These are phyloP conservation scores for Cygnus atratus DNA, from an alignment of 2,113 vertebrate species.

Conservation along the genomic window DNA sequence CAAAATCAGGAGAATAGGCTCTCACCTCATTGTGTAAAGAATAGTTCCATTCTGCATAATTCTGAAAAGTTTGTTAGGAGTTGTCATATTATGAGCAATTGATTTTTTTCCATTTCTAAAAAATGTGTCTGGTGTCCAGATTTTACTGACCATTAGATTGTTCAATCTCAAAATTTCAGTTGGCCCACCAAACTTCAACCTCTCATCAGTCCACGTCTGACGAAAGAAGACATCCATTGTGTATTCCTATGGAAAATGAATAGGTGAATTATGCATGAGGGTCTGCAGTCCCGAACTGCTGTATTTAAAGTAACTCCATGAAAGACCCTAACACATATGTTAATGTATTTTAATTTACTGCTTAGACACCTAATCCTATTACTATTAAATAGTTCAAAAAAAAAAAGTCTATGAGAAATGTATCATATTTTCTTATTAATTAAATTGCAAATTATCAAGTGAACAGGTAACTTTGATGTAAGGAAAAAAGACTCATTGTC, in stretches of 20 bases:
- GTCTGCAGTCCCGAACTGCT: not conserved
- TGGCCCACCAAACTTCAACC: conserved; percentile 90
- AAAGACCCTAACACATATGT: not conserved
- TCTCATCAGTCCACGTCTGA: conserved; percentile 95
- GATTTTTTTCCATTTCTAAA: conserved; percentile 98
- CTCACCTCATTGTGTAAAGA: conserved; percentile 97
- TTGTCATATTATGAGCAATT: conserved; percentile 98
- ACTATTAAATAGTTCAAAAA: conserved; percentile 39
- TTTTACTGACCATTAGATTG: conserved; percentile 98
- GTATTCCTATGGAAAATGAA: conserved; percentile 84
- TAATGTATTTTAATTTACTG: not conserved
- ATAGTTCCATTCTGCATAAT: conserved; percentile 99
- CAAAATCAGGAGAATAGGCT: not conserved
- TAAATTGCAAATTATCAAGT: not conserved
- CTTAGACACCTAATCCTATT: conserved; percentile 34
- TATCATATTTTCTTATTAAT: not conserved
- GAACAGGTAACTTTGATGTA: not conserved
- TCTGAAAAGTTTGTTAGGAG: conserved; percentile 95
- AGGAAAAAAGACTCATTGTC: not conserved
- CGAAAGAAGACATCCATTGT: conserved; percentile 99
- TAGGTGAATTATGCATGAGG: not conserved
- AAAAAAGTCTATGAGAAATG: not conserved
- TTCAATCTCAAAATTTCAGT: conserved; percentile 93
- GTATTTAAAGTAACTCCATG: not conserved
- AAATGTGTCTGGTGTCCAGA: conserved; percentile 98